phyloP scores from a whole-genome alignment of 37 sponge, comb jelly and placozoan species.

The Beroe forskalii region DNA sequence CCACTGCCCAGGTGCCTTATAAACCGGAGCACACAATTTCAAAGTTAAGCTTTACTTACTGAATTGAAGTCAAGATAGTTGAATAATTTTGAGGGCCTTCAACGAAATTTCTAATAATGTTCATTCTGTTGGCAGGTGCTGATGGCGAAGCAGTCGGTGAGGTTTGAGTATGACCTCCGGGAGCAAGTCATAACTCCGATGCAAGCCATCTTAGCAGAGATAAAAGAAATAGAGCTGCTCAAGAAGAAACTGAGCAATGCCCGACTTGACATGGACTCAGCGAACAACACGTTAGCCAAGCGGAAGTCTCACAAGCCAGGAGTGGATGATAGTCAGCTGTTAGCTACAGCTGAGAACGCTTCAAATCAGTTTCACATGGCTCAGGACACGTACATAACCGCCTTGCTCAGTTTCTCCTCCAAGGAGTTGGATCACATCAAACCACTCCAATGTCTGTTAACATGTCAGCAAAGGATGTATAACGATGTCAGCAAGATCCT shows the following conservation, averaged over 20 bases:
- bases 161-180: slow-evolving; percentile 2
- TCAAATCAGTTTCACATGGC: slow-evolving; percentile 60
- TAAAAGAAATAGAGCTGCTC: slow-evolving; percentile 32
- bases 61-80: no score
- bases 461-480: slow-evolving; percentile 32
- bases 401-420: slow-evolving; percentile 19
- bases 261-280: slow-evolving; percentile 35
- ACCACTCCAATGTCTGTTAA: slow-evolving; percentile 28
- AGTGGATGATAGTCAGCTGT: slow-evolving; percentile 3
- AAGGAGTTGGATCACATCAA: slow-evolving; percentile 46
- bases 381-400: slow-evolving; percentile 61
- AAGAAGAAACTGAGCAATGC: slow-evolving; percentile 35
- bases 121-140: slow-evolving; percentile 11
- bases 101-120: no score
- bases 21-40: no score
- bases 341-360: slow-evolving; percentile 8
- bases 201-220: slow-evolving; percentile 17
- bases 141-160: slow-evolving; percentile 47
- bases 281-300: slow-evolving; percentile 4
- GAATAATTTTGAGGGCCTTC: no score
- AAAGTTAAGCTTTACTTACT: no score
- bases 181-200: slow-evolving; percentile 50
- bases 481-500: slow-evolving; percentile 12
- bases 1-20: no score
- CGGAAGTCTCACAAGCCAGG: slow-evolving; percentile 10